Base-by-base conservation (phyloP, 2,113 vertebrate species). In the Planiliza haematocheilus region DNA sequence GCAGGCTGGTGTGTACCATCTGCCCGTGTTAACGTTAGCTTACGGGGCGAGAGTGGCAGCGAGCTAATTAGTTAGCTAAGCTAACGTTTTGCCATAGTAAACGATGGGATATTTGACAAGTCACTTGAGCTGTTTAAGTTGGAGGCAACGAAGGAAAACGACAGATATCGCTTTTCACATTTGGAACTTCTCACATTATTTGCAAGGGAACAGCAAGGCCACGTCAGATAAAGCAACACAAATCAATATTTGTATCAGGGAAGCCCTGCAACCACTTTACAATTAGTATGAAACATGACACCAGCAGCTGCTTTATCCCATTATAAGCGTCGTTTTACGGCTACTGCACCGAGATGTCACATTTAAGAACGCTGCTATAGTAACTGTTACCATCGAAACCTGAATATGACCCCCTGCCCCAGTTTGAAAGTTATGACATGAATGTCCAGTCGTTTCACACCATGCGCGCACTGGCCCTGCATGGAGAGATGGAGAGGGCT, bases 1-100 rank as follows among this genome's bases (percentile, higher is more conserved):
- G 96, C 94, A 96, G 94, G 95, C 95, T 98, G 97, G 97, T 98
- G 95, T 93, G 97, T 97, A 90, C 70, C 81, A 58, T 87, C 88
- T 61, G 82, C 83, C 24, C 79, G 70, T 81, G 79, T 58, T 79
- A 56, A 65, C 66, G 83, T 79, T 90, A 87, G 85, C 89, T 77
- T 84, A 21, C 61, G 75, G 52, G 38, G 55, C 55, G 50, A 86
- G 13, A 79, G 66, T 63, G 83, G 86, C 82, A 81, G 86, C 66
- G 66, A 79, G 88, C 91, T 91, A 90, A 88, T 91, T 88, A 86
- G 62, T 85, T 66, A 90, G 91, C 90, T 48, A 70, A 74, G 91
- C 90, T 91, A 91, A 89, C 73, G 79, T 16, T n/a, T 36, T 49
- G 58, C 59, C 17, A 45, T 56, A 45, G 55, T 24, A 53, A 67